Conservation (phyloP, 2,113 vertebrate genomes). For the Ameiurus melas region DNA sequence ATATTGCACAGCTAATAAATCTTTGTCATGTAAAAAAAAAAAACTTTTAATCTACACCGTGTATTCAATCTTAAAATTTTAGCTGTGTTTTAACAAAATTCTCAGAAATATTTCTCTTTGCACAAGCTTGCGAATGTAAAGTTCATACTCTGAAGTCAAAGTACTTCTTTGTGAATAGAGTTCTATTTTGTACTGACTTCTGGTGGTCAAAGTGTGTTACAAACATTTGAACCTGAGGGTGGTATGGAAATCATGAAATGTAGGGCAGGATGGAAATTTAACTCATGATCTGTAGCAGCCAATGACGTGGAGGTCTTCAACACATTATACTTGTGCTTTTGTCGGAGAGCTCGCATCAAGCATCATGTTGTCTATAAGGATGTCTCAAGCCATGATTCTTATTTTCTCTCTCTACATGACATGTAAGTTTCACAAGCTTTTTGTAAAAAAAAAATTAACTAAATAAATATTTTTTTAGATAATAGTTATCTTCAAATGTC, state of each 20-base stretch:
- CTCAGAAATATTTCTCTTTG: not conserved
- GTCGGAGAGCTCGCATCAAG: not conserved
- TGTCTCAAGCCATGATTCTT: not conserved
- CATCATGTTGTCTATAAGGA: not conserved
- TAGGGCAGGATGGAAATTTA: not conserved
- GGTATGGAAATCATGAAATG: not conserved
- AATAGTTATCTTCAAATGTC: not conserved
- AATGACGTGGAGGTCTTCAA: not conserved
- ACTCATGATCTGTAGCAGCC: not conserved
- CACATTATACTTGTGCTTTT: not conserved
- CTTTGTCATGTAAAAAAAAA: no score
- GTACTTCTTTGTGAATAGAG: not conserved
- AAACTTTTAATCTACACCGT: not conserved
- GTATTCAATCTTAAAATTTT: not conserved
- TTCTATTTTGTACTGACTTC: not conserved
- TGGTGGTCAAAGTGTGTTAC: conserved; percentile 11
- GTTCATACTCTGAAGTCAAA: not conserved
- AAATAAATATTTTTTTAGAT: no score
- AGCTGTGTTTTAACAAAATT: not conserved
- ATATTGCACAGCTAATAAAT: not conserved
- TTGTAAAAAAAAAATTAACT: not conserved
- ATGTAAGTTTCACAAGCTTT: conserved; percentile 1
- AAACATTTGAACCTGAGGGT: not conserved
- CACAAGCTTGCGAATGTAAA: not conserved
- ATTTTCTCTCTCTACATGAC: not conserved